These are phyloP conservation scores for Seira ritae DNA, from an alignment of 2,888 invertebrate species.

Conservation along the genomic window DNA sequence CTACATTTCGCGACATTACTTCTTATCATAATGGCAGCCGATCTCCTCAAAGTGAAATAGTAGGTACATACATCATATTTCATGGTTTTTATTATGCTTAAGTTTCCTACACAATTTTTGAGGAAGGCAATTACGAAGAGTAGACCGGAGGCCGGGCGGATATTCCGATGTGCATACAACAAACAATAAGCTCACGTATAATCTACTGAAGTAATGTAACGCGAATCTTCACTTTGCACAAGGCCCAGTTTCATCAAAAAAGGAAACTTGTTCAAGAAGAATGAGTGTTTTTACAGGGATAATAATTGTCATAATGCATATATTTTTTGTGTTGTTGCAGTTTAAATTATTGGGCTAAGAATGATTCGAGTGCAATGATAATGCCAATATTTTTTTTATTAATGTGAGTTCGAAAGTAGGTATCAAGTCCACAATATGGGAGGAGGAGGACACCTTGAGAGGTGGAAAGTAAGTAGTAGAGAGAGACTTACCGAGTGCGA, in stretches of 20 bases:
- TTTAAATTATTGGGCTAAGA: too few relatives aligned
- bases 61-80: too few relatives aligned
- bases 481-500: slow-evolving; percentile 69
- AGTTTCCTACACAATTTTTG: slow-evolving; percentile 33
- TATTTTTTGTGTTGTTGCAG: too few relatives aligned
- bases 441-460: background rate
- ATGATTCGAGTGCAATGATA: background rate
- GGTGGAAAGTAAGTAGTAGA: background rate
- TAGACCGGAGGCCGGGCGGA: slow-evolving; percentile 36
- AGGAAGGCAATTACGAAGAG: slow-evolving; percentile 15
- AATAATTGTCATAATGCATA: too few relatives aligned
- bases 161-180: slow-evolving; percentile 27
- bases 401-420: slow-evolving; percentile 38
- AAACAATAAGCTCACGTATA: background rate
- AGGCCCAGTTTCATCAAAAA: slow-evolving; percentile 57
- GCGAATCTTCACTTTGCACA: too few relatives aligned
- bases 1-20: too few relatives aligned
- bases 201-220: background rate
- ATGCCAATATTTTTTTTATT: background rate
- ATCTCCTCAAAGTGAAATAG: too few relatives aligned
- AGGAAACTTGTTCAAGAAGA: slow-evolving; percentile 65
- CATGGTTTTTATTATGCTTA: slow-evolving; percentile 24
- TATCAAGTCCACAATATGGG: slow-evolving; percentile 45
- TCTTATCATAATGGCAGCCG: too few relatives aligned
- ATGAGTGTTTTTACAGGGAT: slow-evolving; percentile 19